These are phyloP conservation scores for Hydropsyche betteni DNA, from an alignment of 2,888 invertebrate species.

Conservation along the genomic window DNA sequence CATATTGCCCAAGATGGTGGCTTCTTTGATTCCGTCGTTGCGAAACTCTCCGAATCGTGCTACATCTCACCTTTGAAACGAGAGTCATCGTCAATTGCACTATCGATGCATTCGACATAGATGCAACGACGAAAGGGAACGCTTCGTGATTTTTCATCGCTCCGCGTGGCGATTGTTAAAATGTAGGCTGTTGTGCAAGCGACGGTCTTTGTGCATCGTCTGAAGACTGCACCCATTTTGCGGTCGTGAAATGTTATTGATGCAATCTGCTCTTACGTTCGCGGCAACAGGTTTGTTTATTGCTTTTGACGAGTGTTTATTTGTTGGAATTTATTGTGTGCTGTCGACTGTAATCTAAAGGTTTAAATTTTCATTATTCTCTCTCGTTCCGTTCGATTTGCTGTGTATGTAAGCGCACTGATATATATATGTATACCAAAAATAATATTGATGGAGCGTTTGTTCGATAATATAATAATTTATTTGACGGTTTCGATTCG, in stretches of 20 bases:
- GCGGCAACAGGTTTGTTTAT: slow-evolving; percentile 14
- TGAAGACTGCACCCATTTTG: slow-evolving; percentile 31
- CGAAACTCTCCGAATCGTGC: slow-evolving; percentile 16
- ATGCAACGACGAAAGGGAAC: slow-evolving; percentile 10
- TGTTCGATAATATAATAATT: too few species aligned
- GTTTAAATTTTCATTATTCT: too few species aligned
- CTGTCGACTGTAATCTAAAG: too few species aligned
- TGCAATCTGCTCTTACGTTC: slow-evolving; percentile 22
- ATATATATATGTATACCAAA: too few species aligned
- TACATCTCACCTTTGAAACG: slow-evolving; percentile 15
- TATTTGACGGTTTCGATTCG: too few species aligned
- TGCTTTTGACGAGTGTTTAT: background rate
- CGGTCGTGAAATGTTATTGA: slow-evolving; percentile 28
- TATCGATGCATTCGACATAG: background rate
- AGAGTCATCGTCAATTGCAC: background rate
- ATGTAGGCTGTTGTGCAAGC: background rate
- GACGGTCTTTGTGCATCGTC: slow-evolving; percentile 10
- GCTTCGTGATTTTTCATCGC: background rate
- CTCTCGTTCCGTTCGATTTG: too few species aligned
- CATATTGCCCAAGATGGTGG: background rate
- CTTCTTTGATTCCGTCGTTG: background rate
- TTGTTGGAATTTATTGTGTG: too few species aligned
- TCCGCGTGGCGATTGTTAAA: background rate
- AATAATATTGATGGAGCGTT: too few species aligned
- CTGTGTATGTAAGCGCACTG: too few species aligned